Evolutionary conservation across 2,888 invertebrate species (phyloP).

Genomic region (Drosophila affinis): DNA sequence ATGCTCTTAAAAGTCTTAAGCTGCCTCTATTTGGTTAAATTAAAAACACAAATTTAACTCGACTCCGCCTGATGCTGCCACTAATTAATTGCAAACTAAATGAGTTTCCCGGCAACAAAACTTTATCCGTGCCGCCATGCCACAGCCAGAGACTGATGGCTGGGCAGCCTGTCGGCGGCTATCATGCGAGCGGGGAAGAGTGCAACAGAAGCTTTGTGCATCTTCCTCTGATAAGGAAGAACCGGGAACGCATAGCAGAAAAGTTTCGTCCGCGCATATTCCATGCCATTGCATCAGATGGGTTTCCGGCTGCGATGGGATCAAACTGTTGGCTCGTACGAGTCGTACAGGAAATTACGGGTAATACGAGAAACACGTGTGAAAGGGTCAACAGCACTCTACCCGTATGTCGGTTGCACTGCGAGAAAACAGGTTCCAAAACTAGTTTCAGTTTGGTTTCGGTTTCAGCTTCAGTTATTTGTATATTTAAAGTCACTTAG

Average conservation of each 20-base stretch:
- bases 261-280: constrained; percentile 29
- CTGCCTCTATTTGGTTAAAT: constrained; percentile 71
- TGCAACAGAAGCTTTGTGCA: constrained; percentile 6
- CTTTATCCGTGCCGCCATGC: constrained; percentile 53
- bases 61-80: constrained; percentile 51
- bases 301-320: constrained; percentile 12
- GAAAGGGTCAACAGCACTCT: background rate
- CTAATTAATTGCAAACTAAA: constrained; percentile 79
- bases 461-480: too few species aligned
- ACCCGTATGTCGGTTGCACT: background rate
- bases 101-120: constrained; percentile 64
- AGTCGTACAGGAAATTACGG: constrained; percentile 31
- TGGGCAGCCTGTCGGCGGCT: constrained; percentile 35
- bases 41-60: constrained; percentile 68
- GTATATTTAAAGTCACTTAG: too few species aligned
- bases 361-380: constrained; percentile 3
- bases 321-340: constrained; percentile 12
- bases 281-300: constrained; percentile 8
- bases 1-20: constrained; percentile 22
- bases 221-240: background rate
- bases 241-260: background rate
- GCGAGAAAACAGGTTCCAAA: too few species aligned
- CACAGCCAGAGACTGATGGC: constrained; percentile 41
- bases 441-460: too few species aligned
- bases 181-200: background rate